These are phyloP conservation scores for Halichondria panicea DNA, from an alignment of 37 sponge, comb jelly and placozoan species.

Conservation along the genomic window DNA sequence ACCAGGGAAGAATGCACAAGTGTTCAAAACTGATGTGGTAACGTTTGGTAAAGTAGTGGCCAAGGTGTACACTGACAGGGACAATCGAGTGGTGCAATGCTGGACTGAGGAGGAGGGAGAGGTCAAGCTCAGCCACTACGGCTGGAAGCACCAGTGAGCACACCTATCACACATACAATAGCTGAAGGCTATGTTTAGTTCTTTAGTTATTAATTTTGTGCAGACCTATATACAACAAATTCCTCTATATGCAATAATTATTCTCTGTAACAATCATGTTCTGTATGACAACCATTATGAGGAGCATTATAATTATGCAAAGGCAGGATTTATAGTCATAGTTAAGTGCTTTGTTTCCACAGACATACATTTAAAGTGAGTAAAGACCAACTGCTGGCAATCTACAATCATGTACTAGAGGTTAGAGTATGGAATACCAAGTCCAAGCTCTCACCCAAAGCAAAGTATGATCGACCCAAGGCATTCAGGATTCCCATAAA, in stretches of 20 bases:
- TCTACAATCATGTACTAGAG: slow-evolving; percentile 72
- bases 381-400: slow-evolving; percentile 49
- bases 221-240: too few species aligned
- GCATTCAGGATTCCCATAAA: slow-evolving; percentile 65
- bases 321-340: background rate
- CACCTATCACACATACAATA: slow-evolving; percentile 17
- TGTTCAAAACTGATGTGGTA: slow-evolving; percentile 80
- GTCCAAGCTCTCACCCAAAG: slow-evolving; percentile 70
- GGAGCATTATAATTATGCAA: background rate
- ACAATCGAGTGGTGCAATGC: slow-evolving; percentile 65
- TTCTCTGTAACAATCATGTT: slow-evolving; percentile 17
- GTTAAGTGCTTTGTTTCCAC: background rate
- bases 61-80: slow-evolving; percentile 85
- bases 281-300: background rate
- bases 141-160: background rate
- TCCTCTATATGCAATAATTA: slow-evolving; percentile 8
- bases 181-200: too few species aligned
- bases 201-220: too few species aligned
- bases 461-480: slow-evolving; percentile 84
- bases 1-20: slow-evolving; percentile 15
- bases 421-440: slow-evolving; percentile 78
- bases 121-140: background rate
- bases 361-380: slow-evolving; percentile 70
- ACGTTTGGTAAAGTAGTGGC: slow-evolving; percentile 74
- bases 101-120: slow-evolving; percentile 60